Evolutionary conservation across 2,888 invertebrate genomes (phyloP).

Genomic region (Bunonema sp.): DNA sequence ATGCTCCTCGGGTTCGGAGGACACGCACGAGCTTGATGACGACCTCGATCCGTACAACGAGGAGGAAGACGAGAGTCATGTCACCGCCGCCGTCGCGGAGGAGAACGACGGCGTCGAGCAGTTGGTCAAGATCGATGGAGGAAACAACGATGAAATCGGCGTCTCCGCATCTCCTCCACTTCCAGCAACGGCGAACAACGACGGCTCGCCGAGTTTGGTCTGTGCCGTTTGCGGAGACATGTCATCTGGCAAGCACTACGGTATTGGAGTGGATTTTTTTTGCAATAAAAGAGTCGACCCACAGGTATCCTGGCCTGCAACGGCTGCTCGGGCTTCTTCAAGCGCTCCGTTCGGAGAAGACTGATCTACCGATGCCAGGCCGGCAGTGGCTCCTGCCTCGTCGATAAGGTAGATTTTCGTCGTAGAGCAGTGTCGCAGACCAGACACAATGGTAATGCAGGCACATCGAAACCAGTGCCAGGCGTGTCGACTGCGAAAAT

Average conservation of each 20-base stretch:
- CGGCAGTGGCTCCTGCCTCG: slow-evolving; percentile 85
- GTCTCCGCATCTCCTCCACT: too few relatives aligned
- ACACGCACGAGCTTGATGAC: too few relatives aligned
- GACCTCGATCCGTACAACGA: too few relatives aligned
- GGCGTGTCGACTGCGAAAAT: slow-evolving; percentile 92
- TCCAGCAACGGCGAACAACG: too few relatives aligned
- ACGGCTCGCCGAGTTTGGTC: too few relatives aligned
- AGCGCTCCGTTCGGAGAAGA: slow-evolving; percentile 52
- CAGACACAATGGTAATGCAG: slow-evolving; percentile 66
- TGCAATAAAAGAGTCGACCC: not conserved
- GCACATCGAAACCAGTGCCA: slow-evolving; percentile 97
- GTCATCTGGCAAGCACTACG: slow-evolving; percentile 41
- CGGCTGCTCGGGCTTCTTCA: slow-evolving; percentile 97
- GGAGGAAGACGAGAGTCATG: too few relatives aligned
- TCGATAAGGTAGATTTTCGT: slow-evolving; percentile 81
- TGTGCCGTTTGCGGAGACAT: slow-evolving; percentile 43
- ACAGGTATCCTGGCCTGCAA: slow-evolving; percentile 95
- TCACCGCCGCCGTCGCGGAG: too few relatives aligned
- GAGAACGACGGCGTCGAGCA: too few relatives aligned
- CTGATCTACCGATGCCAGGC: slow-evolving; percentile 64
- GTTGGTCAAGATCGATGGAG: too few relatives aligned
- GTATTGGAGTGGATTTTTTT: slow-evolving; percentile 7
- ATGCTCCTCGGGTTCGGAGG: too few relatives aligned
- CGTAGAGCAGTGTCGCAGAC: not conserved
- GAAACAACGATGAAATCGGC: too few relatives aligned